Percentiles rank a stretch among this genome's conserved stretches.
Conservation (phyloP, 2,797 vertebrate species). For the Sebastes paucispinis region DNA sequence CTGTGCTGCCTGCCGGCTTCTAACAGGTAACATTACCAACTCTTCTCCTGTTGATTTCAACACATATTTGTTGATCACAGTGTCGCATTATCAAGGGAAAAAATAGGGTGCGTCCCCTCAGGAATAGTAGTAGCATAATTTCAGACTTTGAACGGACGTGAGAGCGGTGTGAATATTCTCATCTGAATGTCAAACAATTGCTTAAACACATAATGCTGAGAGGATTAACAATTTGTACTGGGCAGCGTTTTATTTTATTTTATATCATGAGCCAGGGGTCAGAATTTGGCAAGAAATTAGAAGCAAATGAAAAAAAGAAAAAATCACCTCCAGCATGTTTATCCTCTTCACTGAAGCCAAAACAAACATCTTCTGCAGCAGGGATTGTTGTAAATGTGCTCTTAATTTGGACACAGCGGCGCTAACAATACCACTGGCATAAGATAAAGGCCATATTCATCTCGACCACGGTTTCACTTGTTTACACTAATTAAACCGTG, state of each 20-base stretch:
- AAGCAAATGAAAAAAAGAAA: neutral
- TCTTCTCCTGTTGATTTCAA: neutral
- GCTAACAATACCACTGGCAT: neutral
- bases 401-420: constrained; percentile 3
- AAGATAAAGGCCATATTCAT: constrained; percentile 19
- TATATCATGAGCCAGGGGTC: neutral
- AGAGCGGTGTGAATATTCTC: neutral
- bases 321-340: neutral
- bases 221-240: neutral
- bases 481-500: constrained; percentile 45
- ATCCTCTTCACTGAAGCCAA: neutral
- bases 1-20: too few species aligned
- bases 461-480: constrained; percentile 12
- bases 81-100: neutral
- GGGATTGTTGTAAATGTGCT: neutral
- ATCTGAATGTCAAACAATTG: neutral
- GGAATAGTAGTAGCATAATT: neutral
- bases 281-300: neutral
- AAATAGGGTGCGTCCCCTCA: neutral
- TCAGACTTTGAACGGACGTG: neutral
- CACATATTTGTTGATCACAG: neutral
- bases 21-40: neutral
- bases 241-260: neutral
- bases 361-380: neutral
- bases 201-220: neutral